phyloP scores from a whole-genome alignment of 1,140 invertebrate genomes.

The Drosophila orena region DNA sequence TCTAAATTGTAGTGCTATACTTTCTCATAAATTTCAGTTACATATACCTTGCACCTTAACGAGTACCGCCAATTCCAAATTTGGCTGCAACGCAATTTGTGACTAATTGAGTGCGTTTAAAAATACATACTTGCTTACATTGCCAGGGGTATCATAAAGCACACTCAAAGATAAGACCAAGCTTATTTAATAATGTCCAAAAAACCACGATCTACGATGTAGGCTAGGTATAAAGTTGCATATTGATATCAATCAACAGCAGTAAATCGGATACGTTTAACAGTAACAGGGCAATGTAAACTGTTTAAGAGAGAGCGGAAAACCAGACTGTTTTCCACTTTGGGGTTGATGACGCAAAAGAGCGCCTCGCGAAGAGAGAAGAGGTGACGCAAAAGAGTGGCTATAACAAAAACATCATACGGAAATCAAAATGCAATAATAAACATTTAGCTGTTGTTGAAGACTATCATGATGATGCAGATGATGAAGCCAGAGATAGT shows the following conservation, averaged over 20 bases:
- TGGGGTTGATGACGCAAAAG: constrained; percentile 27
- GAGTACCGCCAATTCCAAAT: background rate
- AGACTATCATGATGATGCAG: constrained; percentile 44
- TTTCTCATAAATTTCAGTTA: background rate
- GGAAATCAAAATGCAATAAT: constrained; percentile 81
- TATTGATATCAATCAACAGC: background rate
- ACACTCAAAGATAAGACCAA: background rate
- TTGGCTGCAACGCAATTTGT: constrained; percentile 19
- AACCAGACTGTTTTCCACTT: background rate
- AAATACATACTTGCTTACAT: background rate
- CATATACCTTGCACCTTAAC: background rate
- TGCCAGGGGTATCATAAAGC: background rate
- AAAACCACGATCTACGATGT: constrained; percentile 7
- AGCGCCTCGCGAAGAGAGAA: constrained; percentile 7
- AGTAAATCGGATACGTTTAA: background rate
- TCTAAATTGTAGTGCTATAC: too few relatives aligned
- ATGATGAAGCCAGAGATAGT: constrained; percentile 45
- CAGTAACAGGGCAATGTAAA: constrained; percentile 28
- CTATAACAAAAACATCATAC: constrained; percentile 56
- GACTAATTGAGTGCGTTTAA: constrained; percentile 2
- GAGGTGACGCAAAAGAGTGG: constrained; percentile 21
- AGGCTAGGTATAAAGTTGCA: background rate
- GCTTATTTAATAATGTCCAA: background rate
- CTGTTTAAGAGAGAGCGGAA: constrained; percentile 7
- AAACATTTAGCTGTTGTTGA: constrained; percentile 55